Evolutionary conservation across 2,888 invertebrate genomes (phyloP).

Genomic region (Drosophila meridionalis): DNA sequence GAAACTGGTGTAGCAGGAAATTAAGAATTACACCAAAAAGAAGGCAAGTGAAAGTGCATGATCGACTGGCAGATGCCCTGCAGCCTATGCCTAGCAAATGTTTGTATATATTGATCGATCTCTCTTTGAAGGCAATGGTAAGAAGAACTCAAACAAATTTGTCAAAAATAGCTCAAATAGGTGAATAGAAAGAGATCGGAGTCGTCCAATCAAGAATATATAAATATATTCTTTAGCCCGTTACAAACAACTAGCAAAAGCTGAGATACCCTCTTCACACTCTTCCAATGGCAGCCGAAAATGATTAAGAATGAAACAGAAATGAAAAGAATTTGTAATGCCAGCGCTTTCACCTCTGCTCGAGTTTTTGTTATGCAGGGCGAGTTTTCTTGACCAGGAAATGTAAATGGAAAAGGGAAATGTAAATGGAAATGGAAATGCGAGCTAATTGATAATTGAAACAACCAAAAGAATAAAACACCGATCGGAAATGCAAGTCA

Average conservation of each 20-base stretch:
- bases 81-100: background rate
- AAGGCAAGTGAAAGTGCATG: background rate
- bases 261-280: background rate
- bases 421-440: constrained; percentile 53
- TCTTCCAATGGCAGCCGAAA: background rate
- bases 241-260: background rate
- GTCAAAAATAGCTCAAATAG: no score
- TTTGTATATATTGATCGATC: no score
- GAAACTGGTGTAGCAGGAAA: constrained; percentile 52
- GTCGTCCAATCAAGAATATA: background rate
- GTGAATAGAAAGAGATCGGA: no score
- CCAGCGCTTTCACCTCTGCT: constrained; percentile 61
- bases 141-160: background rate
- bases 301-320: constrained; percentile 6
- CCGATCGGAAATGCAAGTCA: constrained; percentile 20
- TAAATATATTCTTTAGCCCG: background rate
- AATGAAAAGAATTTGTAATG: constrained; percentile 51
- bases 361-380: constrained; percentile 31
- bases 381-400: constrained; percentile 53
- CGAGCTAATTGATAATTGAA: constrained; percentile 61
- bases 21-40: constrained; percentile 12
- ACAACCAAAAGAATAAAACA: constrained; percentile 23
- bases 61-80: background rate
- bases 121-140: background rate
- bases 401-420: constrained; percentile 62